phyloP scores from a whole-genome alignment of 2,113 vertebrate species.

The Salvator merianae region DNA sequence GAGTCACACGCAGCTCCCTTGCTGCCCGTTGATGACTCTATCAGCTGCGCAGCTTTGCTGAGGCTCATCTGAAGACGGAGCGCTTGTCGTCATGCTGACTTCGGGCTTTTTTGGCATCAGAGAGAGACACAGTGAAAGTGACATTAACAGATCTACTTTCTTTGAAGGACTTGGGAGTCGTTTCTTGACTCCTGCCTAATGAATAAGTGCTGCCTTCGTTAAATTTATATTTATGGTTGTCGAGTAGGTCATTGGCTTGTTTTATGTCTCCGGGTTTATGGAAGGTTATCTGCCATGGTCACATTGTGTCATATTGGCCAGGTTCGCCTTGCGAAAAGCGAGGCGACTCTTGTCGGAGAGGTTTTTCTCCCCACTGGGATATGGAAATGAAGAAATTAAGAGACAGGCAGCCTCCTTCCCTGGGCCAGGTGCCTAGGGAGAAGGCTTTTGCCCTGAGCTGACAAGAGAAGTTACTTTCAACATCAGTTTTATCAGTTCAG shows the following conservation, averaged over 20 bases:
- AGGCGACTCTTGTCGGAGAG: slow-evolving; percentile 48
- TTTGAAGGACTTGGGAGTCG: slow-evolving; percentile 72
- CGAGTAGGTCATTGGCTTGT: slow-evolving; percentile 67
- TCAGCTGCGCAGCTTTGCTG: slow-evolving; percentile 32
- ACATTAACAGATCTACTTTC: slow-evolving; percentile 64
- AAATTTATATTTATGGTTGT: slow-evolving; percentile 72
- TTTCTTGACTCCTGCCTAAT: slow-evolving; percentile 72
- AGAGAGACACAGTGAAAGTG: slow-evolving; percentile 52
- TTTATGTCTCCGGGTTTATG: slow-evolving; percentile 69
- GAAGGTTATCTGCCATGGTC: slow-evolving; percentile 67
- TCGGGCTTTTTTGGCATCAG: slow-evolving; percentile 59
- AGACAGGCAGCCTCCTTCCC: neutral
- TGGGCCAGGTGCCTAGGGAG: slow-evolving; percentile 29
- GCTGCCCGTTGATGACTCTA: slow-evolving; percentile 1
- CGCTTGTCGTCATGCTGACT: slow-evolving; percentile 57
- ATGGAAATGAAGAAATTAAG: slow-evolving; percentile 59
- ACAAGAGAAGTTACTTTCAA: slow-evolving; percentile 50
- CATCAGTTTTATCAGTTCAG: slow-evolving; percentile 45
- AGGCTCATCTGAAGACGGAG: slow-evolving; percentile 53
- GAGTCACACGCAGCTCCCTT: neutral
- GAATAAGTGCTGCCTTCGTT: slow-evolving; percentile 67
- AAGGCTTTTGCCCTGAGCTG: slow-evolving; percentile 44
- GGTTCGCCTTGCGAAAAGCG: slow-evolving; percentile 29
- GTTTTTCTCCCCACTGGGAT: slow-evolving; percentile 43
- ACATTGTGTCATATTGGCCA: slow-evolving; percentile 61